A percentile compares a stretch with the other conserved stretches of the same genome.
Conservation (phyloP, 1,140 invertebrate species). For the Epicauta chinensis region DNA sequence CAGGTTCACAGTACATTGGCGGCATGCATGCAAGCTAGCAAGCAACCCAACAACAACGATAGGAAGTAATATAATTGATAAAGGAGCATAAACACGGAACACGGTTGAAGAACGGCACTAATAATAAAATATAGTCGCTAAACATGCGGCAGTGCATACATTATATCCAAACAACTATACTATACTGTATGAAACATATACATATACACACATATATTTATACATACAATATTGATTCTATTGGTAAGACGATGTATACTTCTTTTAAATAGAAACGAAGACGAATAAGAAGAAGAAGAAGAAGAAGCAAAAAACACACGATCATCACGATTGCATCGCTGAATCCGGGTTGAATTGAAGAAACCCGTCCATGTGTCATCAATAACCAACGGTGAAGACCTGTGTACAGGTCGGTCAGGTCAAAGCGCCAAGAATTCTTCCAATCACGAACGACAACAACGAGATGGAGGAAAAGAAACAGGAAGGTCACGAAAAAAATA, state of each 20-base stretch:
- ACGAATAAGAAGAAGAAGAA: too few species aligned
- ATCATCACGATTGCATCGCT: conserved; percentile 18
- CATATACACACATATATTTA: neutral
- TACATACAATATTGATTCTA: too few species aligned
- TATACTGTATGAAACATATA: neutral
- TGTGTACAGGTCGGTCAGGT: conserved; percentile 17
- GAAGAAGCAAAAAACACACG: conserved; percentile 12
- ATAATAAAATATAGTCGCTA: conserved; percentile 26
- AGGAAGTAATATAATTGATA: conserved; percentile 26
- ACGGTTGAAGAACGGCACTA: conserved; percentile 20
- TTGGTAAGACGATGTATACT: too few species aligned
- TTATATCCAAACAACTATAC: conserved; percentile 9
- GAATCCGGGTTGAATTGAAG: conserved; percentile 25
- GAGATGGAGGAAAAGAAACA: too few species aligned
- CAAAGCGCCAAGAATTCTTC: conserved; percentile 3
- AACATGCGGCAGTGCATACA: conserved; percentile 25
- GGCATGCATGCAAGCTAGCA: neutral
- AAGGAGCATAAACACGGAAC: conserved; percentile 21
- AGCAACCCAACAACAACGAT: neutral
- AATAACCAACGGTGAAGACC: conserved; percentile 25
- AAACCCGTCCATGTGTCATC: conserved; percentile 28
- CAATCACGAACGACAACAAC: too few species aligned
- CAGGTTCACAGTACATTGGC: neutral
- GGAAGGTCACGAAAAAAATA: too few species aligned
- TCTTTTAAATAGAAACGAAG: neutral